Base-by-base conservation (phyloP, 2,113 vertebrate genomes). In the Poeciliopsis occidentalis region DNA sequence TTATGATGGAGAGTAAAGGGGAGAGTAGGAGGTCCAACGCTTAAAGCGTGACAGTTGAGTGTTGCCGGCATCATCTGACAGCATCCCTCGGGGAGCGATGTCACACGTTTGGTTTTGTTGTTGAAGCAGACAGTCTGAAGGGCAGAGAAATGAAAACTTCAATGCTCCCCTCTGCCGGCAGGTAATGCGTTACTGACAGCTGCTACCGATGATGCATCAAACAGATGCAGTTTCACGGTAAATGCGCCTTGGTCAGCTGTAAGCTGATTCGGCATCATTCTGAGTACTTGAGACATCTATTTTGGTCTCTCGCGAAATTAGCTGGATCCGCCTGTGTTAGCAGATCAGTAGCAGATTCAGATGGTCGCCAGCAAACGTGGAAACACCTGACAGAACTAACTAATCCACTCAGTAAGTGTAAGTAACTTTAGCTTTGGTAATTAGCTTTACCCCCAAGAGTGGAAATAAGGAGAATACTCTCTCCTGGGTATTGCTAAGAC, bases 91-190 rank as follows among this genome's bases (percentile, higher is more conserved):
- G 84, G 86, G 82, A 81, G 41, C 54, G 34, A 61, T 61, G 79
- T 86, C 82, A 88, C 69, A 71, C 75, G 86, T 85, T 90, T 82
- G 82, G 70, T 67, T 62, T 85, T 85, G 82, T 88, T 57, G 51
- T 57, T n/a, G 8, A 57, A 24, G 8, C 19, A 57, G 51, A 57
- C 51, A 57, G 11, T 24, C 8, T 57, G 24, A 57, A 57, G 22
- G 22, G 5, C 44, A 19, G 44, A 47, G 51, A 57, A 22, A 57
- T 57, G 8, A 10, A 57, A 57, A 24, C 51, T 1, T 24, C 7
- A 57, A 8, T 2, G 51, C 51, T 57, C 24, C 22, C 51, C 51
- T 24, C 7, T 57, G 51, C 51, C 7, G 11, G 22, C 22, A 10
- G 51, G 51, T 57, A 57, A 57, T 24, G 51, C 51, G 2, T n/a